These are phyloP conservation scores for Orchestia grillus DNA, from an alignment of 1,140 invertebrate species.

Conservation along the genomic window DNA sequence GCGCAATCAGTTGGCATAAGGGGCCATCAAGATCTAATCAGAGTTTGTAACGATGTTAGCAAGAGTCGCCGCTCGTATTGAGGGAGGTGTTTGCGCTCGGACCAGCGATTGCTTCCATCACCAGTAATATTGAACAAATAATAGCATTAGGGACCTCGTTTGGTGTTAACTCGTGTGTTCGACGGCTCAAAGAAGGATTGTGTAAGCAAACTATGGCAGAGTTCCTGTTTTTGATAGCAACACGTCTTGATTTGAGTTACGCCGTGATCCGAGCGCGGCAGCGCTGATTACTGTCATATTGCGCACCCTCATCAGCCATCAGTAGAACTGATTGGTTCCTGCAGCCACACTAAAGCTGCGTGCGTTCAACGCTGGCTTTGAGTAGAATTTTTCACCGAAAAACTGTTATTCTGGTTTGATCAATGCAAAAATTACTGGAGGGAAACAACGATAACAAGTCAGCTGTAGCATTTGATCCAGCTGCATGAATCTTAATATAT, in stretches of 20 bases:
- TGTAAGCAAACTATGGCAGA: background rate
- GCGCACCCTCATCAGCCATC: background rate
- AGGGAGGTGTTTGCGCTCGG: constrained; percentile 4
- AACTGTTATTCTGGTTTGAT: background rate
- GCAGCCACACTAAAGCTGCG: background rate
- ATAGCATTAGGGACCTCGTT: constrained; percentile 29
- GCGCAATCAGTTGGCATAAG: constrained; percentile 37
- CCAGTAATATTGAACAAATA: constrained; percentile 36
- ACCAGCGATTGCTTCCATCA: constrained; percentile 31
- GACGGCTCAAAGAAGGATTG: background rate
- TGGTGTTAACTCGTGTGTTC: background rate
- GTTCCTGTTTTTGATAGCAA: background rate
- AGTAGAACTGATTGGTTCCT: background rate
- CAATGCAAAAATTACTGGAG: background rate
- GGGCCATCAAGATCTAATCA: constrained; percentile 26
- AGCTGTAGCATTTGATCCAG: background rate
- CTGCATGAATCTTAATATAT: background rate
- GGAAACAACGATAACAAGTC: background rate
- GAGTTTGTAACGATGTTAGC: constrained; percentile 19
- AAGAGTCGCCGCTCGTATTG: constrained; percentile 11
- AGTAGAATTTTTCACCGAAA: background rate
- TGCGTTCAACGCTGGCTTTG: background rate
- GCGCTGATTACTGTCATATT: constrained; percentile 37
- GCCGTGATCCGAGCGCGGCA: background rate
- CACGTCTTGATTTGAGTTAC: constrained; percentile 5